Percentiles rank a stretch among this genome's conserved stretches.
Evolutionary conservation across 2,113 vertebrate genomes (phyloP).

Genomic region (Nycticebus coucang): DNA sequence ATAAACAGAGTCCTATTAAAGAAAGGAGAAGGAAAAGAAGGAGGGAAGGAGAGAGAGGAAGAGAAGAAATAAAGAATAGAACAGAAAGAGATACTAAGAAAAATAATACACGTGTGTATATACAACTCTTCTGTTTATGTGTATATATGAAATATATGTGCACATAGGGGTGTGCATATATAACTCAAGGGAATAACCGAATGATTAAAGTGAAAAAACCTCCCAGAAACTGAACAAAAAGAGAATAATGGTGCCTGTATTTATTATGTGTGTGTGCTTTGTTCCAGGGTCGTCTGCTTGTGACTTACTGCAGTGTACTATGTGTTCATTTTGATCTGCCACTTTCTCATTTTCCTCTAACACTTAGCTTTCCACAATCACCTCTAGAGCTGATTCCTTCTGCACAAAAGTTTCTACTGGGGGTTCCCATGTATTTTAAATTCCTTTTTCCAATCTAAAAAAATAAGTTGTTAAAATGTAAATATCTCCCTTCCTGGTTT

Average conservation of each 20-base stretch:
- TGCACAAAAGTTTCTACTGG: background rate
- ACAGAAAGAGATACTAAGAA: background rate
- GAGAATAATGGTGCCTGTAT: background rate
- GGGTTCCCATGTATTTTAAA: background rate
- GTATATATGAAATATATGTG: background rate
- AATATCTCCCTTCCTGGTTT: background rate
- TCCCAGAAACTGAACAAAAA: background rate
- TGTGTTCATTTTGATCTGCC: background rate
- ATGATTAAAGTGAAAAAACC: background rate
- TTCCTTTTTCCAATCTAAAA: background rate
- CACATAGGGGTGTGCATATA: fast-evolving
- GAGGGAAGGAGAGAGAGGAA: background rate
- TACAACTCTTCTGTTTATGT: background rate
- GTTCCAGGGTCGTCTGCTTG: background rate
- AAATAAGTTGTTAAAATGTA: background rate
- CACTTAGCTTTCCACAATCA: background rate
- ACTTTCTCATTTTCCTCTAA: background rate
- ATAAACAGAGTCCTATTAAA: background rate
- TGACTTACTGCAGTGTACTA: no score
- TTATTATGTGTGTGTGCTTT: background rate
- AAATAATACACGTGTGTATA: background rate
- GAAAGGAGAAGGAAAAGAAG: background rate
- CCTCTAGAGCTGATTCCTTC: background rate
- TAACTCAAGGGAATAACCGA: background rate
- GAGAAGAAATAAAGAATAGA: background rate